Evolutionary conservation across 2,888 invertebrate species (phyloP).

Genomic region (Scaptomyza polygonia): DNA sequence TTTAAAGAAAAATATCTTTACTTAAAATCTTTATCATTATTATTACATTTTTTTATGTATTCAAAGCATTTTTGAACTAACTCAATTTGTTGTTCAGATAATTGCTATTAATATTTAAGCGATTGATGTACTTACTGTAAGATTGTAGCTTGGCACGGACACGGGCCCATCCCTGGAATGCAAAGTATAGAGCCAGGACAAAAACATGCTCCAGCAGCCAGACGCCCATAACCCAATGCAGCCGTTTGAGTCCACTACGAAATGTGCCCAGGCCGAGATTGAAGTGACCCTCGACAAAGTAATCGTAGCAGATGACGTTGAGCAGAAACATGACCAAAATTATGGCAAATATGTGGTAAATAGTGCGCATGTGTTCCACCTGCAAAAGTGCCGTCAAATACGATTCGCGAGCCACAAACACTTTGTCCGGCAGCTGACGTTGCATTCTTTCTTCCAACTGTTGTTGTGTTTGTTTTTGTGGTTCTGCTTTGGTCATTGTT

Average conservation of each 20-base stretch:
- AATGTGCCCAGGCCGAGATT: slow-evolving; percentile 86
- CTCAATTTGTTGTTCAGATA: no score
- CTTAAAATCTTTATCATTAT: no score
- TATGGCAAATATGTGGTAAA: slow-evolving; percentile 93
- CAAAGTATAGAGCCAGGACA: slow-evolving; percentile 84
- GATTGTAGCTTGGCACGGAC: slow-evolving; percentile 62
- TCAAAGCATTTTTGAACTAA: no score
- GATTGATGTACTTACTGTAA: slow-evolving; percentile 62
- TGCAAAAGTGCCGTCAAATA: slow-evolving; percentile 92
- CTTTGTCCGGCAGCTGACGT: slow-evolving; percentile 86
- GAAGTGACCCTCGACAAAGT: slow-evolving; percentile 86
- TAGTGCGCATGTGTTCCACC: slow-evolving; percentile 91
- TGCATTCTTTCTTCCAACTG: slow-evolving; percentile 22
- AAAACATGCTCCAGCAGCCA: slow-evolving; percentile 86
- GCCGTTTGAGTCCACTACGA: slow-evolving; percentile 86
- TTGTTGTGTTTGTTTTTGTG: slow-evolving; percentile 8
- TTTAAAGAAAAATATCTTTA: no score
- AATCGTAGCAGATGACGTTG: slow-evolving; percentile 88
- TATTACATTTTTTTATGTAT: no score
- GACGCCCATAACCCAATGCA: slow-evolving; percentile 85
- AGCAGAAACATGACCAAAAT: slow-evolving; percentile 90
- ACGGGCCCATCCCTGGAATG: slow-evolving; percentile 85
- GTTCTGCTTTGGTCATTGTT: slow-evolving; percentile 8
- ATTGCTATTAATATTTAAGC: no score
- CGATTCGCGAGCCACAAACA: slow-evolving; percentile 90